Conservation (phyloP, 2,113 vertebrate genomes). For the Oryzias melastigma region DNA sequence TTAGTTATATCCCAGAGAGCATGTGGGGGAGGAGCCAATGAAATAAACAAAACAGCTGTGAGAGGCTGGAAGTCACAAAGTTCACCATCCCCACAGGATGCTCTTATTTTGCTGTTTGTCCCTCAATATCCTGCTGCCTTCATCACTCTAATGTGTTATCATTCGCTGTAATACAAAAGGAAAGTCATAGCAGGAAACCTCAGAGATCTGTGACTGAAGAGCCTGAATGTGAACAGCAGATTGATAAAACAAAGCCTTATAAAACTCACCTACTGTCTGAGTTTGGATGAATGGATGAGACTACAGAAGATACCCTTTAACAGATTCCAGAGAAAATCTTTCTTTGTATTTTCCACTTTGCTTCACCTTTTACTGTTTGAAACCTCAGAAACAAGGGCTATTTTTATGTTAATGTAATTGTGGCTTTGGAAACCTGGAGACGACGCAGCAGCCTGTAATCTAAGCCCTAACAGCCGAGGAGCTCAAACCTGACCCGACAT, state of each 20-base stretch:
- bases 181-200: too few relatives aligned
- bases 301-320: too few relatives aligned
- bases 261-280: too few relatives aligned
- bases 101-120: constrained; percentile 31
- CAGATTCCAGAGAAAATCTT: neutral
- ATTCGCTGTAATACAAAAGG: too few relatives aligned
- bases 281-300: too few relatives aligned
- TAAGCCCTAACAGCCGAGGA: constrained; percentile 10
- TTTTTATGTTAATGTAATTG: constrained; percentile 22
- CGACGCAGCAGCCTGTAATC: constrained; percentile 24
- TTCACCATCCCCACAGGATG: constrained; percentile 51
- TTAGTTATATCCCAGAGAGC: constrained; percentile 24
- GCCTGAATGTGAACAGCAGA: constrained; percentile 6
- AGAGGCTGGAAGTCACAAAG: constrained; percentile 50
- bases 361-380: constrained; percentile 8
- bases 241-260: constrained; percentile 18
- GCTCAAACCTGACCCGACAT: constrained; percentile 6
- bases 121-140: constrained; percentile 9
- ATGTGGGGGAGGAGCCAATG: constrained; percentile 10
- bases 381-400: constrained; percentile 19
- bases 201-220: too few relatives aligned
- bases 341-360: constrained; percentile 28
- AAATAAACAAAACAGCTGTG: constrained; percentile 42
- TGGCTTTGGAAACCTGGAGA: constrained; percentile 25
- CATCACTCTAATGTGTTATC: neutral